Conservation (phyloP, 2,888 invertebrate species). For the Mythimna ferrago region DNA sequence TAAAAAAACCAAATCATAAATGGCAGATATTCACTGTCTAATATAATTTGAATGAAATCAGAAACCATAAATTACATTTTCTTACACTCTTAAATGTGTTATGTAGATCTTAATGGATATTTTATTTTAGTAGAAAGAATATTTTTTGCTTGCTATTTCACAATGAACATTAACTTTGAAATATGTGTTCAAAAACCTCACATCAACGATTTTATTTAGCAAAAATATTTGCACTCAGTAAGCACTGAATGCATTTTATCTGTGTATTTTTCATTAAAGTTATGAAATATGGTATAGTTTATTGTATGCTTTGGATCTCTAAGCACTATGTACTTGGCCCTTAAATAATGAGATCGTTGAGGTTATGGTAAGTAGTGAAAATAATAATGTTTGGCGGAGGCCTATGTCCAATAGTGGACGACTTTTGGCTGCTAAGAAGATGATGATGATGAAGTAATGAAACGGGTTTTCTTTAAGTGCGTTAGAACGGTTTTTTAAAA, state of each 20-base stretch:
- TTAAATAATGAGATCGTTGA: not conserved
- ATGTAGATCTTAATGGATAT: constrained; percentile 55
- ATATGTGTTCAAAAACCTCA: constrained; percentile 47
- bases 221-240: constrained; percentile 22
- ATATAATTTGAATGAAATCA: constrained; percentile 44
- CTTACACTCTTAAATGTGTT: constrained; percentile 49
- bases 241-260: constrained; percentile 26
- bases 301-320: not conserved
- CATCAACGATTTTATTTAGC: constrained; percentile 30
- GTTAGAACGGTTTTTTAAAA: too few species aligned
- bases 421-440: too few species aligned
- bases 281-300: not conserved
- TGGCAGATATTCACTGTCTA: not conserved
- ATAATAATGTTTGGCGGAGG: too few species aligned
- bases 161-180: constrained; percentile 50
- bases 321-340: not conserved
- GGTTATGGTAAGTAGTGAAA: not conserved
- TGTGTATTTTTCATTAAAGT: constrained; percentile 10
- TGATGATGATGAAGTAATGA: too few species aligned
- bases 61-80: constrained; percentile 40
- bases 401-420: too few species aligned
- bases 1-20: constrained; percentile 13
- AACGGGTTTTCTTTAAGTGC: too few species aligned
- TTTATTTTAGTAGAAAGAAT: constrained; percentile 50
- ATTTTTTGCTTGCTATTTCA: constrained; percentile 36